Evolutionary conservation across 2,888 invertebrate species (phyloP).

Genomic region (Melanchra persicariae): DNA sequence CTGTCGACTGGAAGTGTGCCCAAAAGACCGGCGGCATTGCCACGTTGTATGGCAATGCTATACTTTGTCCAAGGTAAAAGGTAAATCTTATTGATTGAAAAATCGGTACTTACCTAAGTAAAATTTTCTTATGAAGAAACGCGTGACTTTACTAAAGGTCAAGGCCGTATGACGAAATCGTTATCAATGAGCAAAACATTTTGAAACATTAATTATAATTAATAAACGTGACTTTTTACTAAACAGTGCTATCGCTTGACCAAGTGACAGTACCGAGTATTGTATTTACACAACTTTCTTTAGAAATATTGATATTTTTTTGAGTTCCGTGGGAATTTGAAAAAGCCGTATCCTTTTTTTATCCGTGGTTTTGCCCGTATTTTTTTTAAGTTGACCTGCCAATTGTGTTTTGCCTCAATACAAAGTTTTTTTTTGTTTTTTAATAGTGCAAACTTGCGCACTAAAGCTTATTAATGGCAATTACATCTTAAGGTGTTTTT

Average conservation of each 20-base stretch:
- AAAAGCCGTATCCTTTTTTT: background rate
- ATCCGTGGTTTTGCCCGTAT: background rate
- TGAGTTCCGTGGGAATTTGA: slow-evolving; percentile 25
- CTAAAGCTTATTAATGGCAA: too few relatives aligned
- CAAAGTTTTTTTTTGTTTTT: too few relatives aligned
- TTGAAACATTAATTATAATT: background rate
- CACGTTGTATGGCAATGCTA: too few relatives aligned
- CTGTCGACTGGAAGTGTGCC: too few relatives aligned
- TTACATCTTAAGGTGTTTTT: too few relatives aligned
- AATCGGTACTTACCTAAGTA: background rate
- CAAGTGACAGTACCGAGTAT: slow-evolving; percentile 50
- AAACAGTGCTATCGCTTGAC: slow-evolving; percentile 47
- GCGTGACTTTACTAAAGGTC: slow-evolving; percentile 7
- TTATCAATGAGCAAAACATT: slow-evolving; percentile 41
- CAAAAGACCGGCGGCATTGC: too few relatives aligned
- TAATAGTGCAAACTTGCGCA: too few relatives aligned
- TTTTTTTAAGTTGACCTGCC: too few relatives aligned
- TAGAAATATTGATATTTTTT: slow-evolving; percentile 47
- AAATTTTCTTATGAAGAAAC: background rate
- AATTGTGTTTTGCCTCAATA: too few relatives aligned
- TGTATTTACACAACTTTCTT: slow-evolving; percentile 45
- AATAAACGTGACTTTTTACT: slow-evolving; percentile 48
- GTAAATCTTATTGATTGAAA: background rate
- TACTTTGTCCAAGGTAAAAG: too few relatives aligned
- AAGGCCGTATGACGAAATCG: slow-evolving; percentile 15